Percentiles rank a stretch among this genome's conserved stretches.
These are phyloP conservation scores for Latrodectus elegans DNA, from an alignment of 2,888 invertebrate genomes.

Conservation along the genomic window DNA sequence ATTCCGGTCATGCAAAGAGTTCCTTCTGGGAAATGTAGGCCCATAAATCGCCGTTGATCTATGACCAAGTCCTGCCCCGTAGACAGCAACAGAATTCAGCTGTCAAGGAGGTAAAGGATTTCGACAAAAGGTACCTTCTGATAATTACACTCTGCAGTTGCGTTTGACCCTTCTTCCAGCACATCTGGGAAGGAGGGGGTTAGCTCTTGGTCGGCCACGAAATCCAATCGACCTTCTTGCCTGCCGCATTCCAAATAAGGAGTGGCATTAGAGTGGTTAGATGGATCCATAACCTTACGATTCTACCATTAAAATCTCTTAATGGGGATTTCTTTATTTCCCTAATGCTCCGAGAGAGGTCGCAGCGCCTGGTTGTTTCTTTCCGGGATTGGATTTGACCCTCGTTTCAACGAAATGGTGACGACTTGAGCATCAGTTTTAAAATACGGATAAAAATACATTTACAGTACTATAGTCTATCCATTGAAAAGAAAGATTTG, in stretches of 20 bases:
- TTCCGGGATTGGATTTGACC: no score
- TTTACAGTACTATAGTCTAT: no score
- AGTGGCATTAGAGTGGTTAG: not conserved
- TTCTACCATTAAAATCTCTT: slow-evolving; percentile 1
- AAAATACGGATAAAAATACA: no score
- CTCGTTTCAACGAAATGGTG: no score
- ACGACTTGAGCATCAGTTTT: no score
- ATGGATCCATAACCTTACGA: not conserved
- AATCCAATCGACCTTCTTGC: not conserved
- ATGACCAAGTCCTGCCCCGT: slow-evolving; percentile 37
- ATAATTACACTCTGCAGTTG: slow-evolving; percentile 46
- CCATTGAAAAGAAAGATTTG: no score
- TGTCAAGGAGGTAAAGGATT: slow-evolving; percentile 39
- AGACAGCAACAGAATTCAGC: slow-evolving; percentile 63
- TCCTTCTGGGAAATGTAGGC: not conserved
- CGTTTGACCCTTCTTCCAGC: slow-evolving; percentile 18
- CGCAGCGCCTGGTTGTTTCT: not conserved
- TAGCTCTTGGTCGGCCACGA: slow-evolving; percentile 10
- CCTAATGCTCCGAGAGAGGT: not conserved
- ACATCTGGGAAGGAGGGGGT: slow-evolving; percentile 15
- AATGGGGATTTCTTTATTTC: not conserved
- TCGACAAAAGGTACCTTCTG: slow-evolving; percentile 21
- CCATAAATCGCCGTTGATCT: slow-evolving; percentile 65
- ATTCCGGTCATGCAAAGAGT: not conserved
- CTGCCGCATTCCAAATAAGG: not conserved